Evolutionary conservation across 1,140 invertebrate species (phyloP), one percentile per base, ranked within the genome.

Genomic region (Drosophila kanapiae): DNA sequence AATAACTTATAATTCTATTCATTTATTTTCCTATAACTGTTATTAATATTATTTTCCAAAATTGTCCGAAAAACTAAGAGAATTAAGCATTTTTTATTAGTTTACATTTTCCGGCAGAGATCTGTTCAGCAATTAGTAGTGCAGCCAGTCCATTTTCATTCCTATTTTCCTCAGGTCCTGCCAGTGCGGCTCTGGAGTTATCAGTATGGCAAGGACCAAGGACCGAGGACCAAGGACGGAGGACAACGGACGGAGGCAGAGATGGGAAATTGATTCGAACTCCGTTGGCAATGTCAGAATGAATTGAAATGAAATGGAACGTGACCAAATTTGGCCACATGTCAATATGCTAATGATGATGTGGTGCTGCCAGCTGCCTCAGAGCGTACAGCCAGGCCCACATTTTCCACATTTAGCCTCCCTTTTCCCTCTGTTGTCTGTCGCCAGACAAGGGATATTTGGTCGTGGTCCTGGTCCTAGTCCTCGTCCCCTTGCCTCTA

Each of bases 241-340:
- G 9, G 14, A 14, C 14, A 2, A 47, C 18, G 18, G 11, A 27
- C 3, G 9, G 2, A 4, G 37, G 16, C 8, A 33, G 42, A 38
- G 65, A 79, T 75, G 53, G 76, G 51, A 83, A 88, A 88, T 80
- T 88, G 80, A 87, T 88, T 88, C 81, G 59, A 88, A 71, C 71
- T 80, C 63, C 57, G 62, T 67, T 72, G 51, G 71, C 62, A 79
- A 59, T 83, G 80, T 74, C 64, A 59, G 74, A 84, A 78, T 84
- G 77, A 78, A 80, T 88, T 72, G 85, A 90, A 85, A 90, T 90
- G 81, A 90, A 90, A 82, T 90, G 85, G 78, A 90, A 90, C 85
- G 85, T 90, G 85, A 90, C 86, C 85, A 75, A 90, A 82, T 90
- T 85, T 79, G 82, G 85, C 85, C 85, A 90, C 85, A 90, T 90